These are phyloP conservation scores for Ceratotherium simum DNA, from an alignment of 2,113 vertebrate species.

Conservation along the genomic window DNA sequence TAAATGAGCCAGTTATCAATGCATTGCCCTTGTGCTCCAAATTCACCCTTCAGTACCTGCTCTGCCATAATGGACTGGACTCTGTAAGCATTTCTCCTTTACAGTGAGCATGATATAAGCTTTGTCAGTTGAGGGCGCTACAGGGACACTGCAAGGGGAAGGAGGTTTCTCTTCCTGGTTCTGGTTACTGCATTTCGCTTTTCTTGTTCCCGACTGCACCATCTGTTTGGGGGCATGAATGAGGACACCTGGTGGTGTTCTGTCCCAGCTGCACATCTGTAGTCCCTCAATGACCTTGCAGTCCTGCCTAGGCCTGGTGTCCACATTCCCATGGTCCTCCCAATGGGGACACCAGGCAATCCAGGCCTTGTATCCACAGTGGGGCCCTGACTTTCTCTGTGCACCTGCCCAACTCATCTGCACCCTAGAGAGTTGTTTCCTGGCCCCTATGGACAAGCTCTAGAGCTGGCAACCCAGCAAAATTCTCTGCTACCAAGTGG, in stretches of 20 bases:
- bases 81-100: background rate
- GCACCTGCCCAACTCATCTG: background rate
- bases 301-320: background rate
- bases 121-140: background rate
- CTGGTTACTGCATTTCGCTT: background rate
- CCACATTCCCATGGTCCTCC: background rate
- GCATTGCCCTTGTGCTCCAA: background rate
- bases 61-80: background rate
- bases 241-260: background rate
- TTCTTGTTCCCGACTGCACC: background rate
- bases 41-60: background rate
- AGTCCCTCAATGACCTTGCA: background rate
- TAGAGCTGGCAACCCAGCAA: background rate
- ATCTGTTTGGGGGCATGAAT: background rate
- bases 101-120: accelerated
- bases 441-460: background rate
- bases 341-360: background rate
- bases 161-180: background rate
- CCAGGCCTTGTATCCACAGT: background rate
- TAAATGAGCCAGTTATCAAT: background rate
- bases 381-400: background rate
- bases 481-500: background rate
- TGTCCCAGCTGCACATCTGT: background rate
- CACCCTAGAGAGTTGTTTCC: background rate
- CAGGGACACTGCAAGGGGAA: background rate